phyloP scores from a whole-genome alignment of 1,140 invertebrate genomes.

The Latrodectus geometricus region DNA sequence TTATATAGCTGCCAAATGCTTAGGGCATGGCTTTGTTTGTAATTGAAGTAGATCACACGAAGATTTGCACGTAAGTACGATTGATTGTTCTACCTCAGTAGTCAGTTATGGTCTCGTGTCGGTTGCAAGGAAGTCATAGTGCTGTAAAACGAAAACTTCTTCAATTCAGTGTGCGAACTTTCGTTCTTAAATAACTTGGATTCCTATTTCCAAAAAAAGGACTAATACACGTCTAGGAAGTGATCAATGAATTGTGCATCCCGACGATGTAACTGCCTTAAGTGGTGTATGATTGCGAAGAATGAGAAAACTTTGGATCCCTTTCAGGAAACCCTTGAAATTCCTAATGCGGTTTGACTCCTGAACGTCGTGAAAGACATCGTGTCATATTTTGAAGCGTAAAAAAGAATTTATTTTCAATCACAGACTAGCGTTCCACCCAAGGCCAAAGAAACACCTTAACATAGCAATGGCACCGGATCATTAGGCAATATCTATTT shows the following conservation, averaged over 20 bases:
- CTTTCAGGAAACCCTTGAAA: background rate
- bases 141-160: too few relatives aligned
- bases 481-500: background rate
- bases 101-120: background rate
- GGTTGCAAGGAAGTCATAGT: too few relatives aligned
- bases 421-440: conserved; percentile 41
- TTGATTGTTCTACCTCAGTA: background rate
- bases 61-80: background rate
- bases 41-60: background rate
- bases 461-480: conserved; percentile 7
- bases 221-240: conserved; percentile 8
- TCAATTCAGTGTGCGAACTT: conserved; percentile 23
- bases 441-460: conserved; percentile 29
- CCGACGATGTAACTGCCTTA: background rate
- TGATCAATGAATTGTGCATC: conserved; percentile 50
- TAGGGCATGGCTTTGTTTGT: conserved; percentile 21
- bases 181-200: conserved; percentile 6
- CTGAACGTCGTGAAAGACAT: conserved; percentile 41
- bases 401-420: conserved; percentile 37
- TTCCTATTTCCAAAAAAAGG: background rate
- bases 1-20: conserved; percentile 57
- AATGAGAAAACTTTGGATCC: conserved; percentile 8
- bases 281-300: conserved; percentile 29
- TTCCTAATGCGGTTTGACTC: conserved; percentile 25
- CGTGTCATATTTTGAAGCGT: conserved; percentile 23